phyloP scores from a whole-genome alignment of 1,140 invertebrate species.

The Pachypsylla venusta region DNA sequence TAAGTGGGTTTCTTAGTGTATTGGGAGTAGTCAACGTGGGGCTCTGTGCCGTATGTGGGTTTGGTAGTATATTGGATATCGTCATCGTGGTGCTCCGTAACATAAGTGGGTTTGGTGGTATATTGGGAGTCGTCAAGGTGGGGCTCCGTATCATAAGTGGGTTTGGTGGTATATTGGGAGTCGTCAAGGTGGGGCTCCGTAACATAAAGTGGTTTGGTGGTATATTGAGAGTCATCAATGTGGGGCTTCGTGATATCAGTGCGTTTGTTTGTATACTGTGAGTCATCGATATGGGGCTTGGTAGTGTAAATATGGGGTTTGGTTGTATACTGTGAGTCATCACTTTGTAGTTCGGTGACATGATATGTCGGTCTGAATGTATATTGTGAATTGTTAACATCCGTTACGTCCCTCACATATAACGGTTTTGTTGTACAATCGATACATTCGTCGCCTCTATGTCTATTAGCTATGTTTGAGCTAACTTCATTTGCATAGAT shows the following conservation, averaged over 20 bases:
- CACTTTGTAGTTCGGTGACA: too few relatives aligned
- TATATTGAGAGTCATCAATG: background rate
- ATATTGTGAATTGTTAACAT: too few relatives aligned
- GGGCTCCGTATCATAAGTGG: background rate
- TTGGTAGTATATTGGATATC: constrained; percentile 4
- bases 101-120: background rate
- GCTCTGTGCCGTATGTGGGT: background rate
- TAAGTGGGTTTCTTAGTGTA: background rate
- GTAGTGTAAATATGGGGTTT: too few relatives aligned
- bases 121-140: background rate
- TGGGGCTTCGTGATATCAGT: background rate
- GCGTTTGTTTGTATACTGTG: background rate
- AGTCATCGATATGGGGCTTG: too few relatives aligned
- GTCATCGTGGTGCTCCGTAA: background rate
- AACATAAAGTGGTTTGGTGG: background rate
- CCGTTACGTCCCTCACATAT: too few relatives aligned
- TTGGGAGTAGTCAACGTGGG: background rate
- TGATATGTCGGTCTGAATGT: too few relatives aligned
- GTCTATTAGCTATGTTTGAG: too few relatives aligned
- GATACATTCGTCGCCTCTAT: too few relatives aligned
- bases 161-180: constrained; percentile 1
- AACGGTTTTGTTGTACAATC: too few relatives aligned
- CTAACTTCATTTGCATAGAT: too few relatives aligned
- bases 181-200: background rate
- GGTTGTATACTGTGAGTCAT: too few relatives aligned